Evolutionary conservation across 2,888 invertebrate genomes (phyloP), one percentile per base, ranked within the genome.

Genomic region (Oconnorella tubifera): DNA sequence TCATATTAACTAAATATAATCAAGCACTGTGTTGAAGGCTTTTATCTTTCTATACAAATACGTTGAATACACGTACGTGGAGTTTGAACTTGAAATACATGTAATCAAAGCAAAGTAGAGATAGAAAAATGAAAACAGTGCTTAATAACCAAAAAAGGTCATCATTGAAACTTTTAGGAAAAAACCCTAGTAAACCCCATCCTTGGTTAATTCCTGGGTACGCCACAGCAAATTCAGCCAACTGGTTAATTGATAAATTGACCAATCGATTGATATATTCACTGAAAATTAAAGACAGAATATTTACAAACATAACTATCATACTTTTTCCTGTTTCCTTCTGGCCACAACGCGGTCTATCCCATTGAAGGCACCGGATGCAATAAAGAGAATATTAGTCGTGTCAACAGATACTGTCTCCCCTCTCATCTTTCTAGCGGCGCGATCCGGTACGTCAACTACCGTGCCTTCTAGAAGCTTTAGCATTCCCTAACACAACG

Each of bases 361-460:
- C 0, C 98, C 98, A 79, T 94, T 97, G 82, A 98, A 99, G 0
- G 99, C 99, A 4, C 99, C 99, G 73, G 97, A 98, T 2, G 96
- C 98, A 3, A 99, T 94, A 84, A 99, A 99, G 53, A 99, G 85
- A 69, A 99, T 98, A 83, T 99, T 98, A 55, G 98, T 96, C 33
- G 99, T 99, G 83, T 99, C 99, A 1, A 99, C 93, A 79, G 94
- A 92, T 32, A 97, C 89, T 0, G 93, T 94, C 83, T 98, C 97
- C 0, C 96, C 95, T 32, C 96, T 86, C 62, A 96, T 84, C 82
- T 96, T 96, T 66, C 95, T 87, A 19, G 93, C 92, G 62, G 93
- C 95, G 57, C 91, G 86, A 82, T 97, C 96, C 0, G 97, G 96
- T 3, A 99, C 98, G 78, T 96, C 98, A 19, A 99, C 97, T 25